Evolutionary conservation across 2,797 vertebrate genomes (phyloP).

Genomic region (Perodicticus potto): DNA sequence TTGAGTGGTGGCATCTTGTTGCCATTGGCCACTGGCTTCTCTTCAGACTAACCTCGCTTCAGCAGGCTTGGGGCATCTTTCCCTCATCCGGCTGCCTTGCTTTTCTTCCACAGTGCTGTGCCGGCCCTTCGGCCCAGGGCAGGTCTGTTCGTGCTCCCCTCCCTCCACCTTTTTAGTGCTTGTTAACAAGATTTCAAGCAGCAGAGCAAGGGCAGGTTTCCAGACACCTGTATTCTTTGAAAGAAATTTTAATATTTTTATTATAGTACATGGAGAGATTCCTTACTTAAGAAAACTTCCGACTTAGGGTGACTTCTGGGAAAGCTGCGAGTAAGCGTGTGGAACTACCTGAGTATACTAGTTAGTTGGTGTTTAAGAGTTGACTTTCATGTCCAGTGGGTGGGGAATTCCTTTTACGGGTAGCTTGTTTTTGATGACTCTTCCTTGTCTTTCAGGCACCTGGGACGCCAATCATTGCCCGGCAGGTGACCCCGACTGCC

Average conservation of each 20-base stretch:
- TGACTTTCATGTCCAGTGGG: rapidly evolving
- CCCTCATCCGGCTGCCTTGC: too few species aligned
- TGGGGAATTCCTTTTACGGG: rapidly evolving
- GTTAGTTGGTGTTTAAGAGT: rapidly evolving
- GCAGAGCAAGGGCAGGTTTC: neutral
- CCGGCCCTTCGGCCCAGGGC: neutral
- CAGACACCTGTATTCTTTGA: neutral
- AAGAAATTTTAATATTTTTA: neutral
- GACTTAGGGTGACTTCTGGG: neutral
- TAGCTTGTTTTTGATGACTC: neutral
- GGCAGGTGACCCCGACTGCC: slow-evolving; percentile 94
- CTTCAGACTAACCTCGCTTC: neutral
- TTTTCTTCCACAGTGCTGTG: rapidly evolving
- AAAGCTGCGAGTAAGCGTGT: neutral
- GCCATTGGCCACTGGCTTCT: neutral
- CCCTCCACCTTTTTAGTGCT: neutral
- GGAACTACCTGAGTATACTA: rapidly evolving
- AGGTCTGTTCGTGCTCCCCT: neutral
- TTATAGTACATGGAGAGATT: neutral
- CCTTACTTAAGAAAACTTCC: neutral
- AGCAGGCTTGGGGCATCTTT: neutral
- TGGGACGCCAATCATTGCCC: slow-evolving; percentile 93
- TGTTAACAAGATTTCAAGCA: neutral
- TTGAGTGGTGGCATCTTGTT: neutral
- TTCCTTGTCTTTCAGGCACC: slow-evolving; percentile 89